Conservation (phyloP, 2,797 vertebrate species). For the Artibeus jamaicensis region DNA sequence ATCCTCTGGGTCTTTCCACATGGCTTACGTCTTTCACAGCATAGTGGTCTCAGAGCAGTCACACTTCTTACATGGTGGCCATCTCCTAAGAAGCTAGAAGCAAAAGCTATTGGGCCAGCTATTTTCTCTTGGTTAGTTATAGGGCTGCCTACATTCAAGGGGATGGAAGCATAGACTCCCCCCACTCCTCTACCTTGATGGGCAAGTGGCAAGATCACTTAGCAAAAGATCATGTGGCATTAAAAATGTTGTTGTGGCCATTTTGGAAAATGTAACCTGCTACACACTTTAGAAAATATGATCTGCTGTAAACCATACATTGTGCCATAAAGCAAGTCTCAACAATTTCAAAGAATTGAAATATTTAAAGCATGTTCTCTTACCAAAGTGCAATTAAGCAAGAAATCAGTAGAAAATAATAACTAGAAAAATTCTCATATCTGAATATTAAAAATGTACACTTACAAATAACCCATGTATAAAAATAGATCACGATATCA, state of each 20-base stretch:
- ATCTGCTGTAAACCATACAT: background rate
- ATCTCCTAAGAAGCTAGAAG: background rate
- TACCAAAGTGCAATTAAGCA: background rate
- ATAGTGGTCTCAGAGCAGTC: too few species aligned
- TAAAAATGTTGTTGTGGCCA: background rate
- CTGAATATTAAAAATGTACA: background rate
- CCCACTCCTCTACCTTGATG: background rate
- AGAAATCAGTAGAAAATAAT: background rate
- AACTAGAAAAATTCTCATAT: background rate
- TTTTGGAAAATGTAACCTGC: background rate
- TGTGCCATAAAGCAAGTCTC: background rate
- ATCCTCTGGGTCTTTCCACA: background rate
- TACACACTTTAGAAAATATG: background rate
- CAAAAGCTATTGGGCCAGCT: background rate
- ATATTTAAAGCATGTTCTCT: background rate
- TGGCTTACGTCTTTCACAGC: background rate
- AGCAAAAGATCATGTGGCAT: background rate
- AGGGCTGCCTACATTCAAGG: background rate
- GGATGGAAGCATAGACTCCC: background rate
- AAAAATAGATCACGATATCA: background rate
- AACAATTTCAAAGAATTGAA: conserved; percentile 14
- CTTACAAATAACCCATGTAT: background rate
- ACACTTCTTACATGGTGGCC: background rate
- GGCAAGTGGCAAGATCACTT: background rate
- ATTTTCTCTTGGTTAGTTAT: background rate